Conservation (phyloP, 2,888 invertebrate genomes). For the Brachycybe producta region DNA sequence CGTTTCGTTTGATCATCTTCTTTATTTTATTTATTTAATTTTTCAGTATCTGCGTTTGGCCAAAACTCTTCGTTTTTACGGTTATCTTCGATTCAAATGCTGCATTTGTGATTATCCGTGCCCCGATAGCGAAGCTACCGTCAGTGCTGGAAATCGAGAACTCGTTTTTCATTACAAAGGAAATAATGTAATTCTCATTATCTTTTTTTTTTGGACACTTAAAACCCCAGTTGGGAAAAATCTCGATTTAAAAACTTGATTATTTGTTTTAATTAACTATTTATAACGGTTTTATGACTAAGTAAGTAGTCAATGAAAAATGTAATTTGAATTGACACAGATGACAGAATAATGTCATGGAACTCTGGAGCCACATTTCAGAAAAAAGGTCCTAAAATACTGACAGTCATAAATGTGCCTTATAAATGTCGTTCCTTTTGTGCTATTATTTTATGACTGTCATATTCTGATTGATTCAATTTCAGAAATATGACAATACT, state of each 20-base stretch:
- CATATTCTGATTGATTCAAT: too few species aligned
- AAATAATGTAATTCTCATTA: slow-evolving; percentile 23
- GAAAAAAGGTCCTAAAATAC: too few species aligned
- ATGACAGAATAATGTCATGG: too few species aligned
- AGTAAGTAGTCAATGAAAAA: too few species aligned
- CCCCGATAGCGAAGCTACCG: slow-evolving; percentile 49
- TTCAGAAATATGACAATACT: too few species aligned
- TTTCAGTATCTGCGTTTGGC: slow-evolving; percentile 73
- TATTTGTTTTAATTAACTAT: slow-evolving; percentile 1
- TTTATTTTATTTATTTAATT: slow-evolving; percentile 22
- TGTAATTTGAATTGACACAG: too few species aligned
- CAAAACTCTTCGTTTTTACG: slow-evolving; percentile 72
- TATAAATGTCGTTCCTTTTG: too few species aligned
- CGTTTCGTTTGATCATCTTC: neutral
- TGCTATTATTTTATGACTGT: too few species aligned
- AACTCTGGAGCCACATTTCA: too few species aligned
- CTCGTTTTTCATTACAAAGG: slow-evolving; percentile 50
- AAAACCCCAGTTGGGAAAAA: neutral
- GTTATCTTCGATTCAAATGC: slow-evolving; percentile 65
- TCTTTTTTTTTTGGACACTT: too few species aligned
- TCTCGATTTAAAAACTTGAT: neutral
- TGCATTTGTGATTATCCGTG: slow-evolving; percentile 65
- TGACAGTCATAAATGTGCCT: too few species aligned
- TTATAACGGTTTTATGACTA: too few species aligned
- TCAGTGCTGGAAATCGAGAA: slow-evolving; percentile 77